phyloP scores from a whole-genome alignment of 1,140 invertebrate genomes.

The Drosophila equinoxialis region DNA sequence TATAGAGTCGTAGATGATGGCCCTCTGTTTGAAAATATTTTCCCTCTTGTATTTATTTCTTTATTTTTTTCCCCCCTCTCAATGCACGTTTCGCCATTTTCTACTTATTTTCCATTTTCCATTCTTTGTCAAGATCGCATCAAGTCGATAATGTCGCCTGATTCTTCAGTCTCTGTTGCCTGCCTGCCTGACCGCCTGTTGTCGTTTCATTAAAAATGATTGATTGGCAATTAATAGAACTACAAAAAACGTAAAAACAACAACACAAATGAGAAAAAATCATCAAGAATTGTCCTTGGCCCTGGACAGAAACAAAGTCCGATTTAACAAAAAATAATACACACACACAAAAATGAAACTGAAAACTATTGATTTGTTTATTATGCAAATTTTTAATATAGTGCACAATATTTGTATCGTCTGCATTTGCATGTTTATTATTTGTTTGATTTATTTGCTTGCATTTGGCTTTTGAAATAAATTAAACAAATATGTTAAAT shows the following conservation, averaged over 20 bases:
- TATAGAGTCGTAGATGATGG: too few relatives aligned
- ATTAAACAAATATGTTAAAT: constrained; percentile 39
- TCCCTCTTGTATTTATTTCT: constrained; percentile 42
- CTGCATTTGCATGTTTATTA: background rate
- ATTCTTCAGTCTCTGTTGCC: constrained; percentile 45
- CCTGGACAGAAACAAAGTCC: background rate
- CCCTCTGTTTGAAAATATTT: too few relatives aligned
- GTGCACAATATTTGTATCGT: constrained; percentile 19
- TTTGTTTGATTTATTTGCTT: constrained; percentile 32
- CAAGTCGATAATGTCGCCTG: constrained; percentile 68
- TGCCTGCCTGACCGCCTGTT: constrained; percentile 15
- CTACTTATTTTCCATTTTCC: constrained; percentile 39
- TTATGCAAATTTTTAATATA: constrained; percentile 9
- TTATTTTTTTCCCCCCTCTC: constrained; percentile 23
- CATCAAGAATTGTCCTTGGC: constrained; percentile 19
- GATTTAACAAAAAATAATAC: constrained; percentile 15
- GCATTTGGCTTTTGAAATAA: constrained; percentile 31
- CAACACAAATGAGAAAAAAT: constrained; percentile 35
- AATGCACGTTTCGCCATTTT: constrained; percentile 66
- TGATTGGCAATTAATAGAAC: constrained; percentile 80
- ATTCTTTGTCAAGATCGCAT: constrained; percentile 66
- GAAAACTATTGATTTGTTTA: constrained; percentile 19
- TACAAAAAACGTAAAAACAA: constrained; percentile 28
- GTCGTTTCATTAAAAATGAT: constrained; percentile 80
- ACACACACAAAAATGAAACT: constrained; percentile 23